Percentiles rank a stretch among this genome's conserved stretches.
These are phyloP conservation scores for Piezodorus guildinii DNA, from an alignment of 1,140 invertebrate genomes.

Conservation along the genomic window DNA sequence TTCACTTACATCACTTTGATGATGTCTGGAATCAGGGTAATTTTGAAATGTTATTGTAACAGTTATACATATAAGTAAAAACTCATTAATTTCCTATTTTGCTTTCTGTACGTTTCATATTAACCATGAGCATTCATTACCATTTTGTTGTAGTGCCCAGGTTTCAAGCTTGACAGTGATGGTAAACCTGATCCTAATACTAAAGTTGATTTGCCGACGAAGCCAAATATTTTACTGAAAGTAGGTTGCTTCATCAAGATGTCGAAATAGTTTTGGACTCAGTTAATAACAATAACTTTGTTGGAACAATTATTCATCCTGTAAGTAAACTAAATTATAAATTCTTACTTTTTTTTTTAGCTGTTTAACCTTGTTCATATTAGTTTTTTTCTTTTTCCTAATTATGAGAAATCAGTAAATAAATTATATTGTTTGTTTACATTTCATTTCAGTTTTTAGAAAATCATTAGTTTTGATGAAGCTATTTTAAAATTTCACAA, in stretches of 20 bases:
- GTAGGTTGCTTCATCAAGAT: slow-evolving; percentile 80
- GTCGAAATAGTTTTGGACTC: slow-evolving; percentile 86
- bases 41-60: background rate
- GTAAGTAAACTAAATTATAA: slow-evolving; percentile 43
- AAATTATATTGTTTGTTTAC: too few relatives aligned
- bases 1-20: slow-evolving; percentile 68
- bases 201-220: slow-evolving; percentile 50
- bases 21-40: slow-evolving; percentile 80
- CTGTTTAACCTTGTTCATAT: too few relatives aligned
- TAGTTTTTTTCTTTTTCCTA: too few relatives aligned
- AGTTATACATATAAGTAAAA: too few relatives aligned
- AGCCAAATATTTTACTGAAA: slow-evolving; percentile 84
- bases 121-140: too few relatives aligned
- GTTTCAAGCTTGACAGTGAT: slow-evolving; percentile 54
- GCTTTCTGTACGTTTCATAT: too few relatives aligned
- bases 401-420: too few relatives aligned
- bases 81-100: too few relatives aligned
- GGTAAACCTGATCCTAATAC: slow-evolving; percentile 49
- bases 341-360: too few relatives aligned
- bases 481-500: too few relatives aligned
- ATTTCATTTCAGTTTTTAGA: too few relatives aligned
- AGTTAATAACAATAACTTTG: slow-evolving; percentile 77
- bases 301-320: slow-evolving; percentile 91
- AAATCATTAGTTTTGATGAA: too few relatives aligned
- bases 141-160: slow-evolving; percentile 46